A percentile compares a stretch with the other conserved stretches of the same genome.
phyloP scores from a whole-genome alignment of 1,140 invertebrate genomes.

The Schlechtendalia chinensis region DNA sequence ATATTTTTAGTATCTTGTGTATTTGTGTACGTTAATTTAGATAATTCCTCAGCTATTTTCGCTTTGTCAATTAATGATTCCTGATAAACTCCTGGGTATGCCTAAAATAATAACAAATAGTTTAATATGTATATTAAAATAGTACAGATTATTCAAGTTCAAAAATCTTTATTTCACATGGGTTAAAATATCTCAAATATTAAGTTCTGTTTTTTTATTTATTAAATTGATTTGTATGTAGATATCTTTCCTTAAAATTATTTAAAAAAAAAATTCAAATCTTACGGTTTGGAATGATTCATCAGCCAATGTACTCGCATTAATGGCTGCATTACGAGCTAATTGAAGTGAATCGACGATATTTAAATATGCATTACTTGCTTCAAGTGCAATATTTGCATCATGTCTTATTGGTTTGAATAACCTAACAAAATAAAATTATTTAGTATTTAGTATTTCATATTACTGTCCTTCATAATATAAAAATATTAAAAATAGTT shows the following conservation, averaged over 20 bases:
- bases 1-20: constrained; percentile 49
- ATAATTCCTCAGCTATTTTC: constrained; percentile 55
- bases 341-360: constrained; percentile 69
- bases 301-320: constrained; percentile 64
- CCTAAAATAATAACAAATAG: constrained; percentile 5
- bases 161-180: too few species aligned
- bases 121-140: not conserved
- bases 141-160: too few species aligned
- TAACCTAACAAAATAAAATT: constrained; percentile 58
- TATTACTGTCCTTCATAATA: too few species aligned
- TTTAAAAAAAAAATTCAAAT: not conserved
- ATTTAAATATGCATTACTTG: constrained; percentile 77
- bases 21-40: constrained; percentile 48
- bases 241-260: not conserved
- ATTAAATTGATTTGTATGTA: too few species aligned
- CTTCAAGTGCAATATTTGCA: constrained; percentile 69
- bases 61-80: constrained; percentile 49
- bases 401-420: constrained; percentile 68
- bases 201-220: too few species aligned
- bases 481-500: constrained; percentile 50
- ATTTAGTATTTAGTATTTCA: not conserved
- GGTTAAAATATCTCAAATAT: too few species aligned
- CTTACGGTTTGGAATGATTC: constrained; percentile 27
- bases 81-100: constrained; percentile 36
- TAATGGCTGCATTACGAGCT: constrained; percentile 64